phyloP scores from a whole-genome alignment of 2,888 invertebrate genomes.

The Cataglyphis albicans region DNA sequence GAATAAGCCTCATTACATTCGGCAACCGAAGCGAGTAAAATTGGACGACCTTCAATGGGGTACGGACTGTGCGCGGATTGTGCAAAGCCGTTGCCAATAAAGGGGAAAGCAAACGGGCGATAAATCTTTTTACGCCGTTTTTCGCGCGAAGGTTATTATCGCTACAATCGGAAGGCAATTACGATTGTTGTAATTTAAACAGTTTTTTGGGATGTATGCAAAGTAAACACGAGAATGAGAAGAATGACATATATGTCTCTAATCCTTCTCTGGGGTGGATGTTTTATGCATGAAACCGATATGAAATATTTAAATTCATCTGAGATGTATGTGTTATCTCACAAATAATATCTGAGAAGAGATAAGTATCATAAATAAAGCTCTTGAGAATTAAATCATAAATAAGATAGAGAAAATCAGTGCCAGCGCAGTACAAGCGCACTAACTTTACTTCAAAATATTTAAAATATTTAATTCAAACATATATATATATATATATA shows the following conservation, averaged over 20 bases:
- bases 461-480: too few relatives aligned
- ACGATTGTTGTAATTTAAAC: background rate
- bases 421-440: too few relatives aligned
- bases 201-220: background rate
- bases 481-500: too few relatives aligned
- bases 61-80: constrained; percentile 15
- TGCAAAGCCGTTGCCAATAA: constrained; percentile 27
- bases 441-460: too few relatives aligned
- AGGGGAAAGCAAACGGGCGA: constrained; percentile 10
- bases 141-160: constrained; percentile 18
- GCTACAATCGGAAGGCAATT: constrained; percentile 4
- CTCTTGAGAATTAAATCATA: too few relatives aligned
- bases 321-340: background rate
- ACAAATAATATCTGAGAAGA: too few relatives aligned
- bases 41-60: constrained; percentile 3
- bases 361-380: too few relatives aligned
- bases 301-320: background rate
- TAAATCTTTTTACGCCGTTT: constrained; percentile 7
- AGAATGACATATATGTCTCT: background rate
- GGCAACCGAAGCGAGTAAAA: background rate
- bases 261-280: background rate
- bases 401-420: too few relatives aligned
- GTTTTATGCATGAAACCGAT: constrained; percentile 22
- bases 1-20: background rate
- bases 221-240: background rate